phyloP scores from a whole-genome alignment of 2,888 invertebrate species.

The Lamproptera curius region DNA sequence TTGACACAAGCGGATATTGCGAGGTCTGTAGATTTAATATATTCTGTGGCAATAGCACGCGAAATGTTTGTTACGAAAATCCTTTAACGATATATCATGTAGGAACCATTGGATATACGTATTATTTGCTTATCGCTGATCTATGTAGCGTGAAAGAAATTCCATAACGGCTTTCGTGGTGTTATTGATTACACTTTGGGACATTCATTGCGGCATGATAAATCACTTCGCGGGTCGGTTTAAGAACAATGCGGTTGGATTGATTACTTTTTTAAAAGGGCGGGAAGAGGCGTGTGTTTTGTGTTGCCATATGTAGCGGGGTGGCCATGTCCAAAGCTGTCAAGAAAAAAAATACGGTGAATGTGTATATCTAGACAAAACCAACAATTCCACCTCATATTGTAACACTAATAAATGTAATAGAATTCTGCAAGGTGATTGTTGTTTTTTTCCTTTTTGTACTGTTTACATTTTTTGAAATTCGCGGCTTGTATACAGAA shows the following conservation, averaged over 20 bases:
- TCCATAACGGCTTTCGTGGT: not conserved
- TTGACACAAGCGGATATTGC: constrained; percentile 2
- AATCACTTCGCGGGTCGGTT: not conserved
- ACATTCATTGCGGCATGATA: constrained; percentile 7
- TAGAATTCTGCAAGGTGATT: too few species aligned
- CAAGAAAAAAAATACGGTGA: too few species aligned
- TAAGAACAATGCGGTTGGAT: not conserved
- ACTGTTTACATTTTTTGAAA: too few species aligned
- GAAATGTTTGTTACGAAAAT: not conserved
- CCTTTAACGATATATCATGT: not conserved
- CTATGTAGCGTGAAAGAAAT: not conserved
- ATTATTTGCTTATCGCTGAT: too few species aligned
- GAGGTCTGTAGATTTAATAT: not conserved
- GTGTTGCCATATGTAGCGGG: not conserved
- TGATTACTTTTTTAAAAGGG: not conserved
- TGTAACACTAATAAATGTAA: too few species aligned
- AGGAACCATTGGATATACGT: too few species aligned
- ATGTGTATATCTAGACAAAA: too few species aligned
- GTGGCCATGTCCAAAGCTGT: not conserved
- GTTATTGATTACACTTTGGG: constrained; percentile 8
- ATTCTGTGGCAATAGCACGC: not conserved
- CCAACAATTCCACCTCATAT: too few species aligned
- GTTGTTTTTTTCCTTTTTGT: too few species aligned
- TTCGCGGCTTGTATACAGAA: too few species aligned
- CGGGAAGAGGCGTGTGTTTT: not conserved